phyloP scores from a whole-genome alignment of 2,888 invertebrate species.

The Tuberolachnus salignus region DNA sequence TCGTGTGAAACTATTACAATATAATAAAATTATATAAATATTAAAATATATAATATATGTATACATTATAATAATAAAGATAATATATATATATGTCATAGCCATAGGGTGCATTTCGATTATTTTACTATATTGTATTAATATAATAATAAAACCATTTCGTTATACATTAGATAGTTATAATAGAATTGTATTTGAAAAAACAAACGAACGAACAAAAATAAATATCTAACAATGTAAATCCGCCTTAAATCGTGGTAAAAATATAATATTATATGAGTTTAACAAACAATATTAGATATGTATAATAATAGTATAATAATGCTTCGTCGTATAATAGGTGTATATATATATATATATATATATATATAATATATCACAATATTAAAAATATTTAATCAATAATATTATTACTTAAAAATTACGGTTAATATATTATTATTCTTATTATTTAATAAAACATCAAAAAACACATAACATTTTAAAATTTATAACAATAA shows the following conservation, averaged over 20 bases:
- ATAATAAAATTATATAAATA: background rate
- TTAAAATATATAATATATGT: background rate
- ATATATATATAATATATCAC: slow-evolving; percentile 40
- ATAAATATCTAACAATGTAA: slow-evolving; percentile 33
- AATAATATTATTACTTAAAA: slow-evolving; percentile 43
- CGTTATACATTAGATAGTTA: background rate
- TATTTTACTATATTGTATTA: background rate
- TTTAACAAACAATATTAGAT: slow-evolving; percentile 30
- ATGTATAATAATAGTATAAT: slow-evolving; percentile 15
- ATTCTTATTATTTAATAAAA: slow-evolving; percentile 27
- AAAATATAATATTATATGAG: slow-evolving; percentile 20
- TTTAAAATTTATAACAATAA: slow-evolving; percentile 47
- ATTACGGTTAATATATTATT: slow-evolving; percentile 39
- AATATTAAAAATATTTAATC: slow-evolving; percentile 52
- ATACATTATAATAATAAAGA: background rate
- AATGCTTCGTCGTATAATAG: background rate
- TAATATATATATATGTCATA: background rate
- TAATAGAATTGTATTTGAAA: too few relatives aligned
- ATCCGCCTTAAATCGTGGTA: slow-evolving; percentile 37
- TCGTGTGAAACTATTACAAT: slow-evolving; percentile 11
- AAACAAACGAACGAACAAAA: too few relatives aligned
- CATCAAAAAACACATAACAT: slow-evolving; percentile 47
- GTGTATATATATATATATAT: background rate
- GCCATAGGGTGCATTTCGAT: background rate
- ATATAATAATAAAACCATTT: too few relatives aligned